Percentiles rank a stretch among this genome's conserved stretches.
phyloP scores from a whole-genome alignment of 2,797 vertebrate species.

The Sebastes oblongus region DNA sequence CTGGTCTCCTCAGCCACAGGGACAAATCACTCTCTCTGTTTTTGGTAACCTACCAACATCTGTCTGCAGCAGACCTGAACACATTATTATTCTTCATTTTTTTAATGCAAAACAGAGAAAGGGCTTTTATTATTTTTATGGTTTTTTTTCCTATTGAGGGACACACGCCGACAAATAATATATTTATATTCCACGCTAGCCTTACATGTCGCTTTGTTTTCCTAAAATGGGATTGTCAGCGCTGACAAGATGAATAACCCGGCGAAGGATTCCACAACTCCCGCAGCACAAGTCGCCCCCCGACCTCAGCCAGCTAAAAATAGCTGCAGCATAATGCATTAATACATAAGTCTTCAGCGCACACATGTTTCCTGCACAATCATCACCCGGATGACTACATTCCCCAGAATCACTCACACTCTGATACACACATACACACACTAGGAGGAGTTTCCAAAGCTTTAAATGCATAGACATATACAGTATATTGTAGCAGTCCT shows the following conservation, averaged over 20 bases:
- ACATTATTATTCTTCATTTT: background rate
- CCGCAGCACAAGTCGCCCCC: constrained; percentile 67
- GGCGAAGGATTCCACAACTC: constrained; percentile 72
- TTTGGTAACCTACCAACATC: too few relatives aligned
- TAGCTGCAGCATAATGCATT: constrained; percentile 75
- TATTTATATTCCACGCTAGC: background rate
- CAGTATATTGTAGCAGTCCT: background rate
- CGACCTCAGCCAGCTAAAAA: constrained; percentile 84
- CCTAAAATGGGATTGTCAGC: constrained; percentile 55
- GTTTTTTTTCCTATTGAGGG: background rate
- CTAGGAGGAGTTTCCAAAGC: background rate
- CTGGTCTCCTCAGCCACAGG: background rate
- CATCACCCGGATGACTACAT: constrained; percentile 24
- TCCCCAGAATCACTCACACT: constrained; percentile 7
- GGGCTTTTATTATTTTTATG: background rate
- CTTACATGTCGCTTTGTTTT: constrained; percentile 23
- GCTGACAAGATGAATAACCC: constrained; percentile 51
- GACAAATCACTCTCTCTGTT: background rate
- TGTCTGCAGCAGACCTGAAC: too few relatives aligned
- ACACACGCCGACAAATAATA: background rate
- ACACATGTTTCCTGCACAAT: constrained; percentile 51
- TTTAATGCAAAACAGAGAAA: background rate
- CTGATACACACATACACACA: background rate
- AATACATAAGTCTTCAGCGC: constrained; percentile 48
- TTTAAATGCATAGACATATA: background rate